Percentiles rank a stretch among this genome's conserved stretches.
These are phyloP conservation scores for Acheta domesticus DNA, from an alignment of 2,888 invertebrate genomes.

Conservation along the genomic window DNA sequence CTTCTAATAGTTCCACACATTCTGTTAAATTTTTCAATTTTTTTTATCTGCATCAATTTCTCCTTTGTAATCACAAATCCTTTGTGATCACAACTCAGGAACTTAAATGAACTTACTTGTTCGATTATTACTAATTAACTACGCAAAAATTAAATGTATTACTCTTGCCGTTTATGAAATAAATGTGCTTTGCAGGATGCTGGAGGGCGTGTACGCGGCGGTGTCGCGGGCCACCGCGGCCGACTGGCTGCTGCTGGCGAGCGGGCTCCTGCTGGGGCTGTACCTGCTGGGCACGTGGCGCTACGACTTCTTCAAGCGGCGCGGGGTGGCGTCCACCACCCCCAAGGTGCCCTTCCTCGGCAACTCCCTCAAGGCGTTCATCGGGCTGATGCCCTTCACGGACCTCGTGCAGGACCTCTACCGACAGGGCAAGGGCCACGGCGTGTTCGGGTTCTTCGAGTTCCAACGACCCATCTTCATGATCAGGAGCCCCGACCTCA, in stretches of 20 bases:
- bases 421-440: background rate
- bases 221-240: background rate
- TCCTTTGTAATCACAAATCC: too few relatives aligned
- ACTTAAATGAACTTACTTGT: too few relatives aligned
- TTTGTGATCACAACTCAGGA: too few relatives aligned
- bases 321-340: background rate
- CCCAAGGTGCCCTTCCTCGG: constrained; percentile 18
- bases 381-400: background rate
- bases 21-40: too few relatives aligned
- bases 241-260: background rate
- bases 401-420: constrained; percentile 3
- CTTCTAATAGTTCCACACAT: too few relatives aligned
- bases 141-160: too few relatives aligned
- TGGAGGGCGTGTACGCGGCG: background rate
- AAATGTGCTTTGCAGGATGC: too few relatives aligned
- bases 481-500: constrained; percentile 3
- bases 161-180: too few relatives aligned
- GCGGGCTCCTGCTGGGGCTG: background rate
- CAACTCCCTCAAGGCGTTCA: background rate
- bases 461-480: background rate
- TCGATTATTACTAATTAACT: too few relatives aligned
- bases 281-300: background rate
- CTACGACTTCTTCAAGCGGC: background rate
- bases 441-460: background rate
- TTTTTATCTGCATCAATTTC: too few relatives aligned